Evolutionary conservation across 2,888 invertebrate genomes (phyloP).

Genomic region (Trichacis sp.): DNA sequence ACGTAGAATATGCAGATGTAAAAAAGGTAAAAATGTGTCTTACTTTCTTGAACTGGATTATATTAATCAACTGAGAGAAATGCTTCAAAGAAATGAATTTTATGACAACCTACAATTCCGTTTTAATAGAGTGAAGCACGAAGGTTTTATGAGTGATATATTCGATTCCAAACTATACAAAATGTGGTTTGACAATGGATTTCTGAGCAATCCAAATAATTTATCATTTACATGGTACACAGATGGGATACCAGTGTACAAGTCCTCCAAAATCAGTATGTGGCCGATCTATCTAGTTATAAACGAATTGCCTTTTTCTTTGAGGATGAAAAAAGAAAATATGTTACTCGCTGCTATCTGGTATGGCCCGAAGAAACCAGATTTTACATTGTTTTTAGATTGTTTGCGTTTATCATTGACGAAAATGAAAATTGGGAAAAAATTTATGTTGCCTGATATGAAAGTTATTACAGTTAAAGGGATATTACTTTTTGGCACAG

Average conservation of each 20-base stretch:
- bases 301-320: neutral
- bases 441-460: neutral
- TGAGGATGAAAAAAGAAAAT: neutral
- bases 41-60: neutral
- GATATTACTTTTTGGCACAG: neutral
- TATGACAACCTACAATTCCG: neutral
- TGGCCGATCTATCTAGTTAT: neutral
- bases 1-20: neutral
- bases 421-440: neutral
- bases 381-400: neutral
- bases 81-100: neutral
- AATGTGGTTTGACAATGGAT: neutral
- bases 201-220: neutral
- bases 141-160: neutral
- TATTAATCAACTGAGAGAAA: neutral
- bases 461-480: neutral
- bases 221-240: neutral
- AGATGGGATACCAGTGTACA: neutral
- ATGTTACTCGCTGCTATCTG: neutral
- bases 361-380: neutral
- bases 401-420: neutral
- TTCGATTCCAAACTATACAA: neutral
- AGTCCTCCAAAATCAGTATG: neutral
- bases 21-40: neutral
- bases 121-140: neutral